Evolutionary conservation across 1,140 invertebrate species (phyloP).

Genomic region (Lineus longissimus): DNA sequence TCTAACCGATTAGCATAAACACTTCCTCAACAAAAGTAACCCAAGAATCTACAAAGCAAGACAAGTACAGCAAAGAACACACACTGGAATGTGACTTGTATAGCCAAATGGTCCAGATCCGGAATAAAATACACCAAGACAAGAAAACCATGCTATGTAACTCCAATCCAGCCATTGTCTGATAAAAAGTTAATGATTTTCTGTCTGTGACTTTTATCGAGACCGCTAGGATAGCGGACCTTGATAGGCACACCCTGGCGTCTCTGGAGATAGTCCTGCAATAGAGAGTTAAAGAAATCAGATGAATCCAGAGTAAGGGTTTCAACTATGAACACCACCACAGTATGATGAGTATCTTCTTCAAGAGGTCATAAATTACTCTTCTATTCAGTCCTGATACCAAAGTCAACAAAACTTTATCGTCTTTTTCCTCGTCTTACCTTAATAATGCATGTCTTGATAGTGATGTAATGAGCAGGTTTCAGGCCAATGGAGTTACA

Average conservation of each 20-base stretch:
- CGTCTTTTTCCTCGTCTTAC: too few relatives aligned
- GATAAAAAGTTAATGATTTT: too few relatives aligned
- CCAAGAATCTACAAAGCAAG: too few relatives aligned
- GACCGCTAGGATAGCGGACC: conserved; percentile 47
- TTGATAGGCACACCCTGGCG: conserved; percentile 48
- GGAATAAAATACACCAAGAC: too few relatives aligned
- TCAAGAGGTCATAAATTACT: conserved; percentile 9
- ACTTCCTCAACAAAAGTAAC: too few relatives aligned
- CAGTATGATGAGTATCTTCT: not conserved
- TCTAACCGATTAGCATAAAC: too few relatives aligned
- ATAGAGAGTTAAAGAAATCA: conserved; percentile 7
- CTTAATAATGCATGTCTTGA: conserved; percentile 54
- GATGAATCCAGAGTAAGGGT: not conserved
- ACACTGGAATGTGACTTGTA: too few relatives aligned
- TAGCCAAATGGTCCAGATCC: too few relatives aligned
- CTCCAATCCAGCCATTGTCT: too few relatives aligned
- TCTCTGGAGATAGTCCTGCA: conserved; percentile 50
- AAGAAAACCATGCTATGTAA: too few relatives aligned
- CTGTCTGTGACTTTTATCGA: conserved; percentile 53
- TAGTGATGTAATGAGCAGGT: conserved; percentile 50
- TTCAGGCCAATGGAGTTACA: conserved; percentile 52
- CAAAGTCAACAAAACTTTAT: conserved; percentile 11
- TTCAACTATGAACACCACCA: conserved; percentile 14
- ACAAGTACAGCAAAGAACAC: too few relatives aligned
- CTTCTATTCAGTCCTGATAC: not conserved